Base-by-base conservation (phyloP, 1,140 invertebrate species). In the Zaprionus kolodkinae region DNA sequence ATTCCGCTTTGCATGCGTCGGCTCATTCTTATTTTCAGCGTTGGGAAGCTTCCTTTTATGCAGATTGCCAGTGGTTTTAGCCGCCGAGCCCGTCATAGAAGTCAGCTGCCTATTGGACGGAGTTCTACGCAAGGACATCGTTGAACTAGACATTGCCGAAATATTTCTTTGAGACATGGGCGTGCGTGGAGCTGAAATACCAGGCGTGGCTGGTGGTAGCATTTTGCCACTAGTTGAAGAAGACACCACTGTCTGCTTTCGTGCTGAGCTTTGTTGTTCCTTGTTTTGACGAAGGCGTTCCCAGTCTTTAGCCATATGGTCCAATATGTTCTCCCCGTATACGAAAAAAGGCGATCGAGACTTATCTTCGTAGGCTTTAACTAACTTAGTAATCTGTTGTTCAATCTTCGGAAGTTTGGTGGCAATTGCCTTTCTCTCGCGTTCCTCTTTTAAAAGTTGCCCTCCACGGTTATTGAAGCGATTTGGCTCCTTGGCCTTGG, bases 401-500 rank as follows among this genome's bases (percentile, higher is more conserved):
- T 96, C 95, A 27, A 96, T 94, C 92, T 96, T 96, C 0, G 95
- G 95, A 48, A 96, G 78, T 93, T 96, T 96, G 48, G 94, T 95
- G 1, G 95, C 93, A 13, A 95, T 94, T 4, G 93, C 91, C 85
- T 97, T 98, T 10, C 97, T 93, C 79, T 97, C 96, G 78, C 96
- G 97, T 92, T 98, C 97, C 91, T 98, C 97, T 30, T 94, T 94
- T 0, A 98, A 92, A 9, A 98, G 93, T 76, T 96, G 95, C 0
- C 97, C 97, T 6, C 97, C 97, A 50, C 97, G 94, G 93, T 98
- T 97, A 68, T 97, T 95, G 85, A 96, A 97, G 3, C 97, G 94
- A 73, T 96, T 95, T 0, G 96, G 96, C 88, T 97, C 96, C 25
- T 94, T 94, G 1, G 95, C 95, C 77, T 95, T 95, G 60, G 94